phyloP scores from a whole-genome alignment of 2,888 invertebrate genomes.

The Lobophora halterata region DNA sequence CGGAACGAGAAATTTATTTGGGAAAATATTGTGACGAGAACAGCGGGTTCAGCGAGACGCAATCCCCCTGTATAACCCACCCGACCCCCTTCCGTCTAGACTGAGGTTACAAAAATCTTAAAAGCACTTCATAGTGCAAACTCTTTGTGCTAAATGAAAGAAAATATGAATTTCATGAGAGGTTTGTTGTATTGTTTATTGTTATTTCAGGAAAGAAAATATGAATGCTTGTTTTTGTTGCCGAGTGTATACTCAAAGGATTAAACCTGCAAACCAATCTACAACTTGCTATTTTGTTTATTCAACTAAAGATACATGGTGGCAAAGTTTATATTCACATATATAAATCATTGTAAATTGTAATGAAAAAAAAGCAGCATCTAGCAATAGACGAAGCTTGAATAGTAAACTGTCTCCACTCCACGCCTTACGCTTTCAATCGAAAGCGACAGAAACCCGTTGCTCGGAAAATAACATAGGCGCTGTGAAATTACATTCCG shows the following conservation, averaged over 20 bases:
- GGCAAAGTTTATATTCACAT: too few species aligned
- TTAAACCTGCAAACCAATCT: too few species aligned
- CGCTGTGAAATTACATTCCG: conserved; percentile 11
- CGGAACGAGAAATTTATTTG: conserved; percentile 42
- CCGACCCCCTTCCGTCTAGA: conserved; percentile 48
- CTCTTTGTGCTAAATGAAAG: conserved; percentile 33
- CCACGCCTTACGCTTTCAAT: conserved; percentile 10
- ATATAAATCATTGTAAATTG: too few species aligned
- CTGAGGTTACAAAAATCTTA: conserved; percentile 43
- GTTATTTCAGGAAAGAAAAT: too few species aligned
- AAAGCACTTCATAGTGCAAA: conserved; percentile 35
- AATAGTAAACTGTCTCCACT: too few species aligned
- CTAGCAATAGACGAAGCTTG: too few species aligned
- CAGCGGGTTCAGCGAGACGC: conserved; percentile 43
- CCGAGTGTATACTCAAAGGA: too few species aligned
- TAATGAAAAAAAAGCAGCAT: too few species aligned
- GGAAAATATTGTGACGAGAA: conserved; percentile 44
- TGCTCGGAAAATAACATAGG: conserved; percentile 24
- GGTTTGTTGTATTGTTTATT: neutral
- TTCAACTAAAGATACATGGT: too few species aligned
- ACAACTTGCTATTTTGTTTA: too few species aligned
- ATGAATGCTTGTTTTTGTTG: too few species aligned
- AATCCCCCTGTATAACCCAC: conserved; percentile 27
- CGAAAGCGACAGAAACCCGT: conserved; percentile 11
- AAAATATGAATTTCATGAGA: conserved; percentile 35